Conservation (phyloP, 2,113 vertebrate genomes). For the Catharus fuscescens region DNA sequence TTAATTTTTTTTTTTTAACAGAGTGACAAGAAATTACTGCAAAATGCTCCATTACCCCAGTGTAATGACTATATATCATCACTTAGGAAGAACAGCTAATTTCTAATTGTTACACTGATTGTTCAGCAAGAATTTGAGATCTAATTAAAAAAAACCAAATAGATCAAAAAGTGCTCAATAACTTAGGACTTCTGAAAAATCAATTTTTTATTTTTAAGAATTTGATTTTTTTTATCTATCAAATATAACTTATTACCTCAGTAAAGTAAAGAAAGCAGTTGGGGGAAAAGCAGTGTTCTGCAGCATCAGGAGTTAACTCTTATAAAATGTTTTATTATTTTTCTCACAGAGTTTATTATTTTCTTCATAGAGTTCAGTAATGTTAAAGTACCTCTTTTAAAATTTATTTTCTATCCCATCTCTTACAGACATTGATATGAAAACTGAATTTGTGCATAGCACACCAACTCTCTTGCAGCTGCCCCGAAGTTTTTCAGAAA, state of each 20-base stretch:
- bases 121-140: not conserved
- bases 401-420: not conserved
- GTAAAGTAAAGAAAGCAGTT: not conserved
- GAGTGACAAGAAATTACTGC: not conserved
- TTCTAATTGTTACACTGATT: not conserved
- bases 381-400: not conserved
- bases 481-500: not conserved
- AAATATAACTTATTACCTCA: not conserved
- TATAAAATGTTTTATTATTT: not conserved
- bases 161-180: not conserved
- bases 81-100: not conserved
- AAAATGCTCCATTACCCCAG: not conserved
- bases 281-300: not conserved
- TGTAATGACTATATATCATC: not conserved
- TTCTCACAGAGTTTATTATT: not conserved
- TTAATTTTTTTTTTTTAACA: not conserved
- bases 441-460: not conserved
- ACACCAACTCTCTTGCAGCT: not conserved
- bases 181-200: not conserved
- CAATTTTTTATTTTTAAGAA: not conserved
- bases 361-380: not conserved
- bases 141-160: accelerated
- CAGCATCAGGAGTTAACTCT: not conserved
- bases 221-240: not conserved
- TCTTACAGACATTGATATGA: not conserved